A percentile compares a stretch with the other conserved stretches of the same genome.
These are phyloP conservation scores for Prosapia bicincta DNA, from an alignment of 2,888 invertebrate genomes.

Conservation along the genomic window DNA sequence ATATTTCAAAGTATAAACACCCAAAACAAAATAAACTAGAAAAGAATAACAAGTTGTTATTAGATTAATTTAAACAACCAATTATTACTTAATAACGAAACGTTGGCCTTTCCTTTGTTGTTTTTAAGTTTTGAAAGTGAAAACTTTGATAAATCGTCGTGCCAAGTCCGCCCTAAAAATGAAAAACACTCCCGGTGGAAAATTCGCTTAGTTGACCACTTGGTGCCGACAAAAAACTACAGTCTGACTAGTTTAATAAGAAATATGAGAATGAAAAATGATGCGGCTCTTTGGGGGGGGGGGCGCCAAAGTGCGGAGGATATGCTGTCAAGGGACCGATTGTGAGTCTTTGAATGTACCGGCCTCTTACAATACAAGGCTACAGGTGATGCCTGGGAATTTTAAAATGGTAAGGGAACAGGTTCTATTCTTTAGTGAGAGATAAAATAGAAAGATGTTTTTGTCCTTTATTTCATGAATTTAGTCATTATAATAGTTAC, in stretches of 20 bases:
- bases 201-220: not conserved
- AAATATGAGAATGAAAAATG: slow-evolving; percentile 28
- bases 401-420: not conserved
- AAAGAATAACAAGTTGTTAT: too few relatives aligned
- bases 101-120: too few relatives aligned
- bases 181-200: not conserved
- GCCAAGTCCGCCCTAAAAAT: not conserved
- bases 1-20: too few relatives aligned
- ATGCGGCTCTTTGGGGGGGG: slow-evolving; percentile 10
- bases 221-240: slow-evolving; percentile 15
- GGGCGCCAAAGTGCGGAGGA: slow-evolving; percentile 10
- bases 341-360: slow-evolving; percentile 11
- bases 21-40: too few relatives aligned
- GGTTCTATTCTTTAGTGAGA: too few relatives aligned
- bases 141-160: not conserved
- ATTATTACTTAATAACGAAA: too few relatives aligned
- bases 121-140: not conserved
- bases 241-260: slow-evolving; percentile 21
- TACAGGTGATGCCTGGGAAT: not conserved
- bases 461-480: too few relatives aligned
- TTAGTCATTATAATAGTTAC: too few relatives aligned
- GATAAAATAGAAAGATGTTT: not conserved
- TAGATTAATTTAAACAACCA: too few relatives aligned
- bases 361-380: not conserved
- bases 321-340: not conserved